Evolutionary conservation across 2,797 vertebrate genomes (phyloP).

Genomic region (Chiloscyllium punctatum): DNA sequence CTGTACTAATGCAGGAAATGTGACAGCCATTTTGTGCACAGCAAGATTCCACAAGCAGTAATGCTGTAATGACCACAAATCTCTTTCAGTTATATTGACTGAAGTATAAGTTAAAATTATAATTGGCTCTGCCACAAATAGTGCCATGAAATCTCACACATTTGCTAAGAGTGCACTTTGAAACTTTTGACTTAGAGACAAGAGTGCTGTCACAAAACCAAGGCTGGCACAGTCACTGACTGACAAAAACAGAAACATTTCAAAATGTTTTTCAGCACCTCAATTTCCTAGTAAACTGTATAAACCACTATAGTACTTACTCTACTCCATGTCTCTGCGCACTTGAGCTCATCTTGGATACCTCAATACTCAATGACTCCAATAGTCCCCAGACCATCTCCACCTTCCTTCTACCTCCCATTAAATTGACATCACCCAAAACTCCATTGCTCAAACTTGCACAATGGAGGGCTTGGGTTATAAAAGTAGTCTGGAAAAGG

Average conservation of each 20-base stretch:
- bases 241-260: too few species aligned
- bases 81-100: neutral
- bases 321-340: too few species aligned
- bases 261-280: too few species aligned
- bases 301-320: too few species aligned
- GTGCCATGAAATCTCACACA: neutral
- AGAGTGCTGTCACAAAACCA: neutral
- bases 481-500: too few species aligned
- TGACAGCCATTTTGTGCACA: neutral
- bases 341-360: too few species aligned
- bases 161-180: neutral
- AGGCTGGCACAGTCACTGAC: neutral
- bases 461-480: too few species aligned
- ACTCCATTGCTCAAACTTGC: neutral
- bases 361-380: too few species aligned
- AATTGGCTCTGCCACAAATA: neutral
- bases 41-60: neutral
- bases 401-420: too few species aligned
- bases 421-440: too few species aligned
- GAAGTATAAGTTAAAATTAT: neutral
- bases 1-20: neutral
- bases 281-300: too few species aligned
- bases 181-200: neutral
- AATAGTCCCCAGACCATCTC: too few species aligned
- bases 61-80: neutral